Evolutionary conservation across 2,797 vertebrate genomes (phyloP), one percentile per base, ranked within the genome.

Genomic region (Mustela erminea): DNA sequence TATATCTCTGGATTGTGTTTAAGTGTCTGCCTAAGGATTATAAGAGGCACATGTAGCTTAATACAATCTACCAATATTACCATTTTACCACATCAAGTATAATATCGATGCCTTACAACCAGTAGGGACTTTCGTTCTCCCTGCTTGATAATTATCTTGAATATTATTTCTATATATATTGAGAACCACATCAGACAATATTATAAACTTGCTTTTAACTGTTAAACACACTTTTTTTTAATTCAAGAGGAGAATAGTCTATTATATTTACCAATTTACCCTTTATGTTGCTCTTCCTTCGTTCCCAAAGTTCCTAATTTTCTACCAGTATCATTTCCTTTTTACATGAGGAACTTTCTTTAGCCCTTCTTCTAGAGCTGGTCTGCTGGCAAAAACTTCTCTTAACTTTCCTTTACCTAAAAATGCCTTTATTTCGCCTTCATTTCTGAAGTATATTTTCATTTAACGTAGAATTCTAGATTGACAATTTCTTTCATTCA

Each of bases 191-290:
- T 21, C 8, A 89, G 23, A 91, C n/a, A 87, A 41, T 70, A 82
- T 52, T 81, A 49, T n/a, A 81, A 86, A 58, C 90, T 90, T 95
- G n/a, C 38, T 82, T 95, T 83, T 68, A 58, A 88, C 25, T 85
- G 14, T 54, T 10, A 74, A 72, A 46, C 52, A n/a, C 7, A 70
- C 7, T 62, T 85, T 25, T 23, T 80, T 70, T 70, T 2, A 87
- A 83, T 43, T 70, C 60, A 62, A 46, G 29, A 18, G 8, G 56
- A 93, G 21, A 43, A 54, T 70, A 70, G 1, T 52, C 10, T 60
- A 41, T 46, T 90, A 1, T 20, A 17, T 52, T 88, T 92, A 38
- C 18, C 38, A 5, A 21, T 62, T 92, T 94, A 88, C 5, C 2
- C 2, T 78, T 38, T 60, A 41, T 35, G 7, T 75, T 68, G 17